Percentiles rank a stretch among this genome's conserved stretches.
phyloP scores from a whole-genome alignment of 1,140 invertebrate genomes.

The Temnothorax nylanderi region DNA sequence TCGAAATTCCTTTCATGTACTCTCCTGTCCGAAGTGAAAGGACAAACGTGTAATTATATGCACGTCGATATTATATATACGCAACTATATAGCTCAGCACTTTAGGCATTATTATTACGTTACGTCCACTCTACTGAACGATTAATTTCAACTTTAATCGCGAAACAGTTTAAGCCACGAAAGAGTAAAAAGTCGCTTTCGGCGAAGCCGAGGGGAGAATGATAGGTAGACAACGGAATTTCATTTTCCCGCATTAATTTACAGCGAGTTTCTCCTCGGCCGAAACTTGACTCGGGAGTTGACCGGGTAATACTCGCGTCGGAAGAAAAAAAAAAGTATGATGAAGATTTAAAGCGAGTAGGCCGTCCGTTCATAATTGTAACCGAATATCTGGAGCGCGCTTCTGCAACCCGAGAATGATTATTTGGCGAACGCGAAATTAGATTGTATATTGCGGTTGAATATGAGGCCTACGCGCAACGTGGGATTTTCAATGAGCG shows the following conservation, averaged over 20 bases:
- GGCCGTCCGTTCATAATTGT: not conserved
- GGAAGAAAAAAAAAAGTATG: not conserved
- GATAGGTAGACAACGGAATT: conserved; percentile 11
- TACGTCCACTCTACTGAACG: not conserved
- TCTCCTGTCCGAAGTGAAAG: not conserved
- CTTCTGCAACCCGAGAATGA: not conserved
- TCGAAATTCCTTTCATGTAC: not conserved
- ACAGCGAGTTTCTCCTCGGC: not conserved
- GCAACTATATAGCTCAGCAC: not conserved
- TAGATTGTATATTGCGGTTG: not conserved
- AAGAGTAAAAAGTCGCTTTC: conserved; percentile 12
- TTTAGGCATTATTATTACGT: not conserved
- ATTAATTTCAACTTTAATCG: conserved; percentile 32
- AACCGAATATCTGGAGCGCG: not conserved
- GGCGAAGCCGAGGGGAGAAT: not conserved
- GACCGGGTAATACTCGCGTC: not conserved
- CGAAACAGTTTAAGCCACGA: conserved; percentile 3
- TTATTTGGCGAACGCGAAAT: conserved; percentile 4
- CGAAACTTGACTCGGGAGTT: conserved; percentile 20
- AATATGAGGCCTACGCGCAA: not conserved
- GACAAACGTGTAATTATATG: not conserved
- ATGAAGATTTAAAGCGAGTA: not conserved
- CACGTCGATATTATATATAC: not conserved
- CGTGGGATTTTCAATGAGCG: not conserved
- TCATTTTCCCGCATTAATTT: conserved; percentile 38